phyloP scores from a whole-genome alignment of 2,888 invertebrate genomes.

The Criorhina ranunculi region DNA sequence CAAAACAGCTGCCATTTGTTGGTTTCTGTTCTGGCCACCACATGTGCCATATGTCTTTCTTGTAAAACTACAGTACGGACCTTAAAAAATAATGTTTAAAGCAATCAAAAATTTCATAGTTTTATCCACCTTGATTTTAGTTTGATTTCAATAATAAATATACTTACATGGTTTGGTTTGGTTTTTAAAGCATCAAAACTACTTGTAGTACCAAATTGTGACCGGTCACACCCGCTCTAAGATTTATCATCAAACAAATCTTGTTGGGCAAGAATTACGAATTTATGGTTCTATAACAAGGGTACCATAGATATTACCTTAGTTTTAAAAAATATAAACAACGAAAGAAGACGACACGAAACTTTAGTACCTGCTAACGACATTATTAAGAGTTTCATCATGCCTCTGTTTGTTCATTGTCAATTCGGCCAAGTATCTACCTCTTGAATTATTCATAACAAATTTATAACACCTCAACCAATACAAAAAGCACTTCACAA shows the following conservation, averaged over 20 bases:
- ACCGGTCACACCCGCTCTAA: conserved; percentile 9
- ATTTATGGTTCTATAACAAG: conserved; percentile 10
- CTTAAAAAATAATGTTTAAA: no score
- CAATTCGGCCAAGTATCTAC: no score
- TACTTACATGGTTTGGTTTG: conserved; percentile 23
- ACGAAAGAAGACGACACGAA: neutral
- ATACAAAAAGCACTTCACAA: conserved; percentile 10
- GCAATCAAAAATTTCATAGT: conserved; percentile 12
- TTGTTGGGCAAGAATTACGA: conserved; percentile 9
- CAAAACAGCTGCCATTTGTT: conserved; percentile 18
- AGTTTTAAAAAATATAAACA: conserved; percentile 11
- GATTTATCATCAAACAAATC: conserved; percentile 31
- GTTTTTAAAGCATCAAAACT: neutral
- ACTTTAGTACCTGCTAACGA: conserved; percentile 18
- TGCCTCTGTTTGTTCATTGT: conserved; percentile 5
- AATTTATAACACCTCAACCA: neutral
- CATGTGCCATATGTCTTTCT: conserved; percentile 10
- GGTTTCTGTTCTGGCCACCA: conserved; percentile 18
- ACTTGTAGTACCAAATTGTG: neutral
- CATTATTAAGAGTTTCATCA: conserved; percentile 9
- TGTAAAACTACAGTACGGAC: neutral
- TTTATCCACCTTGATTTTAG: neutral
- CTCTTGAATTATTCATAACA: conserved; percentile 31
- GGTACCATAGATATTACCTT: conserved; percentile 8
- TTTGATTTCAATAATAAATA: conserved; percentile 32